Evolutionary conservation across 2,888 invertebrate species (phyloP), one percentile per base, ranked within the genome.

Genomic region (Rhamnusium bicolor): DNA sequence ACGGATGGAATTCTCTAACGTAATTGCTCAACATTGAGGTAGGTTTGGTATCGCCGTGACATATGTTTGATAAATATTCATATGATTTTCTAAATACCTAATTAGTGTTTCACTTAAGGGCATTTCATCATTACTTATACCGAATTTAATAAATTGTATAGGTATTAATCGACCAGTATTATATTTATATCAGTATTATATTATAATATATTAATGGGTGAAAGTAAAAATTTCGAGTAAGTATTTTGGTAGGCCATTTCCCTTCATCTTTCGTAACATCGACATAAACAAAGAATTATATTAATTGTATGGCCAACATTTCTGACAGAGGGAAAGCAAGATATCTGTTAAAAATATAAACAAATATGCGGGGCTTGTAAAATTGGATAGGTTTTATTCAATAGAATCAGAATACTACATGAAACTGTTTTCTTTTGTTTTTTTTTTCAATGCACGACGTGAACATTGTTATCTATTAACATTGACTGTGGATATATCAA

Each of bases 51-150:
- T 16, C 47, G 14, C n/a, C 40, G n/a, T 16, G 19, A 12, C 61
- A 61, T 46, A 61, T 61, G 40, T 47, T 61, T 21, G 21, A 61
- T 61, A 61, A 61, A 61, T 61, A 61, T 61, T 61, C 40, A 61
- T 61, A 47, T 19, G 21, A 46, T 46, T 61, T 29, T 46, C 21
- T 47, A 51, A 19, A 19, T 51, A 40, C 40, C 40, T n/a, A 40
- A 40, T 40, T 40, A 40, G 40, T 51, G 18, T 51, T 51, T 51
- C 19, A 12, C 10, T 51, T 51, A 19, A 51, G 5, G 19, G 49
- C 49, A 49, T 51, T 19, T 51, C 18, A 18, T 19, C 18, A 51
- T 51, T 51, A 12, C 8, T 8, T 49, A 18, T 7, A 8, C 16
- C 49, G 19, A 51, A 18, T 51, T 51, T 51, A 18, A 51, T 51